Evolutionary conservation across 1,140 invertebrate genomes (phyloP).

Genomic region (Sitophilus oryzae): DNA sequence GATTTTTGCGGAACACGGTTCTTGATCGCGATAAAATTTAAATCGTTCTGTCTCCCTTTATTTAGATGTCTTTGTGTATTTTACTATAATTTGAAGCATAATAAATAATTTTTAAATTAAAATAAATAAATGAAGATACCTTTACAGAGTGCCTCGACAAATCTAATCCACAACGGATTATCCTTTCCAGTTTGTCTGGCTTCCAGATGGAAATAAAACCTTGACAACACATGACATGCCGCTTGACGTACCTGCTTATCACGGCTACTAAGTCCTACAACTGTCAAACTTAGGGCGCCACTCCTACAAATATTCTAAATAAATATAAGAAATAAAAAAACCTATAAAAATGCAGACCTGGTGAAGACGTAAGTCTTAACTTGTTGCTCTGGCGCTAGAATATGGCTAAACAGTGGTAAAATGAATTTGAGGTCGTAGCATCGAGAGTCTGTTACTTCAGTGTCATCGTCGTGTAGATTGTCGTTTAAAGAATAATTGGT

Average conservation of each 20-base stretch:
- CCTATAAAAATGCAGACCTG: constrained; percentile 41
- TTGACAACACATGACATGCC: constrained; percentile 59
- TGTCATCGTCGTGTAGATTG: not conserved
- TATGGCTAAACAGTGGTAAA: constrained; percentile 59
- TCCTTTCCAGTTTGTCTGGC: constrained; percentile 47
- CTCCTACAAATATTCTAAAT: too few relatives aligned
- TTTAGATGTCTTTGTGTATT: too few relatives aligned
- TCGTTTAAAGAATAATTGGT: constrained; percentile 51
- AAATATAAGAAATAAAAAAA: constrained; percentile 8
- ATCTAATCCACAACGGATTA: constrained; percentile 38
- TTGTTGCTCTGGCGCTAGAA: constrained; percentile 58
- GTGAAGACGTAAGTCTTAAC: constrained; percentile 61
- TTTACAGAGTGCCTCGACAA: constrained; percentile 38
- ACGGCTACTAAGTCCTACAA: constrained; percentile 57
- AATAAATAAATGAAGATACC: constrained; percentile 18
- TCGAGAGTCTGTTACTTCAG: constrained; percentile 8
- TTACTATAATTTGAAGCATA: too few relatives aligned
- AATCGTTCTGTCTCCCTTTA: too few relatives aligned
- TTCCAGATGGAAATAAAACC: constrained; percentile 63
- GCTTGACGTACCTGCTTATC: constrained; percentile 54
- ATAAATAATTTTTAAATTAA: too few relatives aligned
- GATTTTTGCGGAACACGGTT: too few relatives aligned
- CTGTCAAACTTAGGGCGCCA: constrained; percentile 58
- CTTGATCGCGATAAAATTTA: too few relatives aligned
- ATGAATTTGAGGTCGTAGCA: constrained; percentile 70